Conservation (phyloP, 2,797 vertebrate species). For the Nothura maculosa region DNA sequence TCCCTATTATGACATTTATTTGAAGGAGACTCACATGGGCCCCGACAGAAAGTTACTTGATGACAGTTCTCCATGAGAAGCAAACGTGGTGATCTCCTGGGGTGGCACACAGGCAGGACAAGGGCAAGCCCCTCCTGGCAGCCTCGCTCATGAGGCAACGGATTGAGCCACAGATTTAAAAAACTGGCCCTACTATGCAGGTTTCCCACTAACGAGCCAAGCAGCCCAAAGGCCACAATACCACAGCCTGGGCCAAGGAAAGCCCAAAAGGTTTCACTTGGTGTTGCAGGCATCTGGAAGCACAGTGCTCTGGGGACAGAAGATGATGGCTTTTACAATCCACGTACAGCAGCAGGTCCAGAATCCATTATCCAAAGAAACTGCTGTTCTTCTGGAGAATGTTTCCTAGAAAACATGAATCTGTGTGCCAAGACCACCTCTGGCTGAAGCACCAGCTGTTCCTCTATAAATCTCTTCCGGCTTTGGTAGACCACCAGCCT, state of each 20-base stretch:
- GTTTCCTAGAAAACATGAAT: neutral
- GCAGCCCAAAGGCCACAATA: neutral
- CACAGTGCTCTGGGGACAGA: neutral
- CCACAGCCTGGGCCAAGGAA: rapidly evolving
- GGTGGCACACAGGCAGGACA: neutral
- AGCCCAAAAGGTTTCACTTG: neutral
- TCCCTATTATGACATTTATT: neutral
- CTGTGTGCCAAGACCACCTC: neutral
- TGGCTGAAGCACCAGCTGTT: neutral
- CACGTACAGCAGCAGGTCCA: neutral
- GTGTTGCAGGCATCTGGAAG: neutral
- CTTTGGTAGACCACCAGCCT: neutral
- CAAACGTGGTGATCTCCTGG: neutral
- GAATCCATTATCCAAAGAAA: neutral
- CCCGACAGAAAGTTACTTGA: neutral
- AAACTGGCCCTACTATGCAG: neutral
- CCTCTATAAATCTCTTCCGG: neutral
- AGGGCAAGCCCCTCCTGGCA: neutral
- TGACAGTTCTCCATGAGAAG: neutral
- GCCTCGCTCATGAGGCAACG: neutral
- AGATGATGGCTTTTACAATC: neutral
- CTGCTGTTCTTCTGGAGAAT: neutral
- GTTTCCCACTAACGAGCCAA: neutral
- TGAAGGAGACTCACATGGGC: neutral
- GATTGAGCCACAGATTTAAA: neutral